Base-by-base conservation (phyloP, 2,797 vertebrate genomes). In the Cryptoprocta ferox region DNA sequence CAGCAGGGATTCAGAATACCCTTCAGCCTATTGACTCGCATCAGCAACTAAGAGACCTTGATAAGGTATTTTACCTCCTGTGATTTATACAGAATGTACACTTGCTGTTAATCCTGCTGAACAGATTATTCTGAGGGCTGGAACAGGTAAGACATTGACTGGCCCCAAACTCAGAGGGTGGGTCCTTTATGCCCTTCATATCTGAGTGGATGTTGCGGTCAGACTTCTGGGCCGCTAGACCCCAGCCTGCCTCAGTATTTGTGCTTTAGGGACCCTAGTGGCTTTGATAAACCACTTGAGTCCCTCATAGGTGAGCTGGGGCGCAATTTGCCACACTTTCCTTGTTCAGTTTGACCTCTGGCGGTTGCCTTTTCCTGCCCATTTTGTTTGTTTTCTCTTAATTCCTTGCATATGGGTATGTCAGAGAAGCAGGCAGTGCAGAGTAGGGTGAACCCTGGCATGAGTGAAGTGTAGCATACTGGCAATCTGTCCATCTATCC, bases 41-140 rank as follows among this genome's bases (percentile, higher is more conserved):
- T 28, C 42, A 66, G 86, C 93, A 91, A 88, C 80, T 45, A 48
- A 32, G 79, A 53, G 96, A 95, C 83, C 92, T 79, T 19, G 63
- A 59, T 70, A 82, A 94, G 48, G 89, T 70, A 59, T 70, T 93
- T 92, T 75, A 71, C 91, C 70, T 89, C 68, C 78, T 87, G 79
- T 56, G 89, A 86, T 96, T 96, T 92, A 71, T 79, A 45, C 2
- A 28, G 50, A 63, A 37, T 95, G 71, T 73, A 56, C 89, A 83
- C 78, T 79, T 85, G 93, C 83, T 70, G 65, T 80, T 92, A 95
- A 94, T 96, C 97, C 86, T 30, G n/a, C 35, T 15, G 18, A 88
- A 79, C 85, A 32, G 66, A 82, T 79, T 73, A 68, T 90, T 50
- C 66, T 37, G n/a, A 65, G 88, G 42, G 48, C 81, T 59, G 88